Evolutionary conservation across 2,888 invertebrate genomes (phyloP).

Genomic region (Brachyopa scutellaris): DNA sequence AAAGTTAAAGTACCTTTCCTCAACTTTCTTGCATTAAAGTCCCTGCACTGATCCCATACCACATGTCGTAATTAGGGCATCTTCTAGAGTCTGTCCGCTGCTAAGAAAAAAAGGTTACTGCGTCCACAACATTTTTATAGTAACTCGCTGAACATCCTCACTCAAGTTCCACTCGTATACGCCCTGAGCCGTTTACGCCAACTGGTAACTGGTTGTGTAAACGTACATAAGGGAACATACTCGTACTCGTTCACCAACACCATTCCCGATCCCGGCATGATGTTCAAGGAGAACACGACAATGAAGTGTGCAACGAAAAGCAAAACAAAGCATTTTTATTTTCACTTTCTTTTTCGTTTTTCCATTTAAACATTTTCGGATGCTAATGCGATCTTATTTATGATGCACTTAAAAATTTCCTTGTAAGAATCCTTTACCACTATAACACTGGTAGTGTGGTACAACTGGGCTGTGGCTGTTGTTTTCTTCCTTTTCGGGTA

Average conservation of each 20-base stretch:
- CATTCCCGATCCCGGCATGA: slow-evolving; percentile 25
- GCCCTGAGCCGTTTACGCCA: slow-evolving; percentile 52
- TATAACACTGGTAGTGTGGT: too few relatives aligned
- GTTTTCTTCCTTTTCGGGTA: slow-evolving; percentile 41
- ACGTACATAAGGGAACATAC: slow-evolving; percentile 47
- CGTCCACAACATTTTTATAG: slow-evolving; percentile 15
- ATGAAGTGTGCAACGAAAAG: slow-evolving; percentile 55
- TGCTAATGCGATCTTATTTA: slow-evolving; percentile 75
- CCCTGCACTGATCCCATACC: slow-evolving; percentile 10
- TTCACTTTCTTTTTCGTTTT: slow-evolving; percentile 20
- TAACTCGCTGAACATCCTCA: slow-evolving; percentile 37
- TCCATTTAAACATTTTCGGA: slow-evolving; percentile 70
- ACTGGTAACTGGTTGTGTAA: slow-evolving; percentile 63
- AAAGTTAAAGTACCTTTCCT: slow-evolving; percentile 36
- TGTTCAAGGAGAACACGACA: slow-evolving; percentile 69
- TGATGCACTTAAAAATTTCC: slow-evolving; percentile 74
- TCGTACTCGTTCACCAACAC: too few relatives aligned
- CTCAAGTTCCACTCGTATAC: slow-evolving; percentile 42
- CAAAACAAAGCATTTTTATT: slow-evolving; percentile 17
- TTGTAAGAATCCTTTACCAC: slow-evolving; percentile 71
- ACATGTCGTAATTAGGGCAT: slow-evolving; percentile 44
- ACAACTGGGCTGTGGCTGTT: slow-evolving; percentile 35
- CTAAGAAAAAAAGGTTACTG: slow-evolving; percentile 13
- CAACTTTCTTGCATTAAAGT: slow-evolving; percentile 27
- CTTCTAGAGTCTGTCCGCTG: slow-evolving; percentile 13